Evolutionary conservation across 1,140 invertebrate species (phyloP).

Genomic region (Rhyacophila brunnea): DNA sequence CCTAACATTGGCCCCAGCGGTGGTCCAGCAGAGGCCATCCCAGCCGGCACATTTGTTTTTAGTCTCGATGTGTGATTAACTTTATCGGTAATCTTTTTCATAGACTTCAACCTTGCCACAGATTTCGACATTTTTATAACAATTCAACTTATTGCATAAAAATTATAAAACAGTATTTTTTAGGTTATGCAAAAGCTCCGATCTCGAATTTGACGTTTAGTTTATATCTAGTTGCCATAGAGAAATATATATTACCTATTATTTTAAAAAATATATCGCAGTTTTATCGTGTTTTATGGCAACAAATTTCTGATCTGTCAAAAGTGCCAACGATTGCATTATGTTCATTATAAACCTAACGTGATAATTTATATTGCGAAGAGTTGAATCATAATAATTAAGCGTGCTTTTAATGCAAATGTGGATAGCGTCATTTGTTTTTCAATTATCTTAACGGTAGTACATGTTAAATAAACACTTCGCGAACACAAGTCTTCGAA

Average conservation of each 20-base stretch:
- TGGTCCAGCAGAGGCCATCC: constrained; percentile 81
- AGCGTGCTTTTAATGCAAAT: neutral
- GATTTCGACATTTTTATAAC: constrained; percentile 70
- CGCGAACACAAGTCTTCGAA: neutral
- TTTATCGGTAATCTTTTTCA: constrained; percentile 71
- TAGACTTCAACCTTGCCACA: constrained; percentile 60
- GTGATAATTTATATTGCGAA: constrained; percentile 9
- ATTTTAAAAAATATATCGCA: neutral
- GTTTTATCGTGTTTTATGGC: neutral
- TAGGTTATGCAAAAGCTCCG: constrained; percentile 5
- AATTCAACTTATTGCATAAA: neutral
- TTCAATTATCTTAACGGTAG: neutral
- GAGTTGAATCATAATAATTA: constrained; percentile 1
- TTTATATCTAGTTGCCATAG: neutral
- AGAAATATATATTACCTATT: neutral
- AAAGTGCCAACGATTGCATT: constrained; percentile 25
- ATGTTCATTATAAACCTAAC: constrained; percentile 3
- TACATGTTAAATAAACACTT: neutral
- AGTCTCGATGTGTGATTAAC: constrained; percentile 72
- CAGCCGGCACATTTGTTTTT: constrained; percentile 79
- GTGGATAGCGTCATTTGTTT: too few species aligned
- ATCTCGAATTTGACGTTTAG: neutral
- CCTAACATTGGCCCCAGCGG: constrained; percentile 90
- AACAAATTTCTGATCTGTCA: constrained; percentile 8
- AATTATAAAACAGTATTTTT: constrained; percentile 4